Evolutionary conservation across 2,113 vertebrate species (phyloP).

Genomic region (Nestor notabilis): DNA sequence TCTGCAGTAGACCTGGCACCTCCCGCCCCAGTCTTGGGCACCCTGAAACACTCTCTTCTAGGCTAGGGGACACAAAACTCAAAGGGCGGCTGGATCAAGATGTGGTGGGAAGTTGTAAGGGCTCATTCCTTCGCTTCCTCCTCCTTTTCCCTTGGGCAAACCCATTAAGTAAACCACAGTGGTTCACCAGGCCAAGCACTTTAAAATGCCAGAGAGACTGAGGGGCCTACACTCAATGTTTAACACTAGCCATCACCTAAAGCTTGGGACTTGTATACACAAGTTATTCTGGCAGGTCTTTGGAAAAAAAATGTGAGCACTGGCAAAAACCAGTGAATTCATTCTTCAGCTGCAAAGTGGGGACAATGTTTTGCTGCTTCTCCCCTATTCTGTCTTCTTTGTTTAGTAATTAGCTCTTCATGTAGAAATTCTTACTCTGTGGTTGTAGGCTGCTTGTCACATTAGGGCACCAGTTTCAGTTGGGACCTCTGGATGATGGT

Average conservation of each 20-base stretch:
- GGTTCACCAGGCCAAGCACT: background rate
- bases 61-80: background rate
- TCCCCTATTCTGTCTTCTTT: background rate
- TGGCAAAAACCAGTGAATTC: too few relatives aligned
- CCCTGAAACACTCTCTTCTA: background rate
- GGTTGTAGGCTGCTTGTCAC: background rate
- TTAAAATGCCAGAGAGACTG: background rate
- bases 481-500: background rate
- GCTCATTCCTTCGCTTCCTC: background rate
- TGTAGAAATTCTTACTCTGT: background rate
- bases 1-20: background rate
- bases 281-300: background rate
- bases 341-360: background rate
- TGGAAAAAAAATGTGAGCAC: background rate
- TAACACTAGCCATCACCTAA: fast-evolving
- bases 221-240: background rate
- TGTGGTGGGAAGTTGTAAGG: background rate
- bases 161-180: background rate
- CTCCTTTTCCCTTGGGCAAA: background rate
- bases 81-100: fast-evolving
- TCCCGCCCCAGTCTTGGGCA: fast-evolving
- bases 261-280: fast-evolving
- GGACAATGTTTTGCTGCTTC: background rate
- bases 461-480: fast-evolving
- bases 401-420: background rate